Evolutionary conservation across 1,140 invertebrate genomes (phyloP).

Genomic region (Eueides isabella): DNA sequence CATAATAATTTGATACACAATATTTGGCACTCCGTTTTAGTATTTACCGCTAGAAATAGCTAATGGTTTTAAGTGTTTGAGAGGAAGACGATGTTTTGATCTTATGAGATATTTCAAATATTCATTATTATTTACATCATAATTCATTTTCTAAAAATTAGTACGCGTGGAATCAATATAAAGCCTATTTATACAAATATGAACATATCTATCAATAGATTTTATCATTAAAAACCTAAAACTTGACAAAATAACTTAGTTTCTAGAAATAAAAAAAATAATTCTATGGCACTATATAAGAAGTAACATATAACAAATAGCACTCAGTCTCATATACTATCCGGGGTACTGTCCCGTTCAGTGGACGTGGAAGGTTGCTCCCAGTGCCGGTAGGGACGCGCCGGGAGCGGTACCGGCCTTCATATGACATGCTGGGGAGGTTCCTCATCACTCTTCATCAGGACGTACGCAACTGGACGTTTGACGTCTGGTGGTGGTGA

Average conservation of each 20-base stretch:
- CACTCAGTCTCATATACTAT: slow-evolving; percentile 58
- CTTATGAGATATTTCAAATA: background rate
- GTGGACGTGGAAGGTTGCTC: slow-evolving; percentile 74
- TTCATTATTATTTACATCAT: slow-evolving; percentile 3
- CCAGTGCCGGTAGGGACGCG: slow-evolving; percentile 82
- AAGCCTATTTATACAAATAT: background rate
- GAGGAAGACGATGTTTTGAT: background rate
- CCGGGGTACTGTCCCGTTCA: slow-evolving; percentile 66
- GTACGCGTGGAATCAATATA: background rate
- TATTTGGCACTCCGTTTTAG: too few species aligned
- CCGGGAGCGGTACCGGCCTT: slow-evolving; percentile 91
- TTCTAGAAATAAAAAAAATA: background rate
- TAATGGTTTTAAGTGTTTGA: background rate
- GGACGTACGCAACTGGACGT: slow-evolving; percentile 81
- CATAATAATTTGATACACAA: too few species aligned
- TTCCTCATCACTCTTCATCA: slow-evolving; percentile 83
- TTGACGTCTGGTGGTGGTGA: slow-evolving; percentile 80
- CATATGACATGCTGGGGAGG: slow-evolving; percentile 88
- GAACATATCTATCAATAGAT: background rate
- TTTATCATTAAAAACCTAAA: too few species aligned
- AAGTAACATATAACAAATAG: background rate
- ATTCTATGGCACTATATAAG: background rate
- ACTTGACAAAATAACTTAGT: background rate
- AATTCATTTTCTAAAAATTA: background rate
- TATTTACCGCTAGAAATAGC: background rate